These are phyloP conservation scores for Crossaster papposus DNA, from an alignment of 53 echinoderm and acorn worm species.

Conservation along the genomic window DNA sequence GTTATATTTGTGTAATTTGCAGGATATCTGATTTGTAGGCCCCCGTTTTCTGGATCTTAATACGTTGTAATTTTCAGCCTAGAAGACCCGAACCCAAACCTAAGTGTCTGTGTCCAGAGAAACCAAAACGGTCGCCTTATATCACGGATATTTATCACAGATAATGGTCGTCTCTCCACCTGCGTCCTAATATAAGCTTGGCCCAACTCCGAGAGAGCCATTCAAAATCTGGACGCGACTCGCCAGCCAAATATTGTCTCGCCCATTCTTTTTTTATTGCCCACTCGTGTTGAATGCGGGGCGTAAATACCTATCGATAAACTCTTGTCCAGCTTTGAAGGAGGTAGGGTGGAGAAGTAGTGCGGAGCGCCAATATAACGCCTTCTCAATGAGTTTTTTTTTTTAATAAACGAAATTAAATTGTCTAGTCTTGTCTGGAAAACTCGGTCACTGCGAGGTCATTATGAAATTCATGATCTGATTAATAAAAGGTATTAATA, in stretches of 20 bases:
- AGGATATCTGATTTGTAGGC: not conserved
- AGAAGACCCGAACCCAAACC: not conserved
- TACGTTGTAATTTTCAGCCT: not conserved
- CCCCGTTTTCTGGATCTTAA: not conserved
- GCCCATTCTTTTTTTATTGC: not conserved
- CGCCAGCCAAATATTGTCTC: not conserved
- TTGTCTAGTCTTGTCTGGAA: not conserved
- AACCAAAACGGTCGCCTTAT: not conserved
- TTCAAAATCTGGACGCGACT: not conserved
- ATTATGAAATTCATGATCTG: not conserved
- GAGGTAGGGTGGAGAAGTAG: not conserved
- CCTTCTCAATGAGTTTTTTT: not conserved
- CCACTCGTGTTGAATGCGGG: not conserved
- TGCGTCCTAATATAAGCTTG: not conserved
- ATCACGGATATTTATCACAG: not conserved
- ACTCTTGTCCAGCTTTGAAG: not conserved
- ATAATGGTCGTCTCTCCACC: not conserved
- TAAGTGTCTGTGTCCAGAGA: not conserved
- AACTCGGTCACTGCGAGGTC: not conserved
- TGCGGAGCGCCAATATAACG: not conserved
- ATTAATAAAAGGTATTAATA: not conserved
- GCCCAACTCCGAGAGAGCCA: not conserved
- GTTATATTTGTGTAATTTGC: not conserved
- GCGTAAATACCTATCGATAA: not conserved
- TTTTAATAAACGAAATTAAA: conserved; percentile 1